phyloP scores from a whole-genome alignment of 2,888 invertebrate species.

The Metallyticus violacea region DNA sequence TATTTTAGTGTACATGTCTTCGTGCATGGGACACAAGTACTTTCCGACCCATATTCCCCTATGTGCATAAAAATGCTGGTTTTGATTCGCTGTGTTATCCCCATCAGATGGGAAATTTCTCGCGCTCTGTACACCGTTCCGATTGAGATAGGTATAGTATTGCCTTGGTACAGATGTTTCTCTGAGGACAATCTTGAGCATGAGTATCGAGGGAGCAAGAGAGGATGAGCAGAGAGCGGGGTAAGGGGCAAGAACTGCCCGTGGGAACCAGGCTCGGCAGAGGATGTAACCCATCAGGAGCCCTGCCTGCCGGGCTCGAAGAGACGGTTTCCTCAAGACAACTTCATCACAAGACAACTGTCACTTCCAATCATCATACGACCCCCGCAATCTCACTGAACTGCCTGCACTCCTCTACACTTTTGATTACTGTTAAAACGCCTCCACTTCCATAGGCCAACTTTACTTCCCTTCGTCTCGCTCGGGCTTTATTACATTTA shows the following conservation, averaged over 20 bases:
- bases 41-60: too few relatives aligned
- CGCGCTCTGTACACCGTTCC: background rate
- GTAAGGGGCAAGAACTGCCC: background rate
- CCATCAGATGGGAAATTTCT: too few relatives aligned
- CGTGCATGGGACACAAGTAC: too few relatives aligned
- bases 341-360: background rate
- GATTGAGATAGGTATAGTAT: too few relatives aligned
- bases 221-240: background rate
- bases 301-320: background rate
- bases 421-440: background rate
- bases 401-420: background rate
- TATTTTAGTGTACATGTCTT: too few relatives aligned
- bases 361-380: background rate
- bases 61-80: too few relatives aligned
- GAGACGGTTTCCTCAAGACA: slow-evolving; percentile 3
- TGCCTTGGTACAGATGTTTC: too few relatives aligned
- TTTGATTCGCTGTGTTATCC: background rate
- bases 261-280: background rate
- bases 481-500: background rate
- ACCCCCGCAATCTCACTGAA: background rate
- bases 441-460: background rate
- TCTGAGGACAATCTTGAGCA: background rate
- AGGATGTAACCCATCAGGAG: background rate
- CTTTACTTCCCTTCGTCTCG: background rate
- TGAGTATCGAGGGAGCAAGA: background rate